Base-by-base conservation (phyloP, 2,888 invertebrate species). In the Temnothorax ravouxi region DNA sequence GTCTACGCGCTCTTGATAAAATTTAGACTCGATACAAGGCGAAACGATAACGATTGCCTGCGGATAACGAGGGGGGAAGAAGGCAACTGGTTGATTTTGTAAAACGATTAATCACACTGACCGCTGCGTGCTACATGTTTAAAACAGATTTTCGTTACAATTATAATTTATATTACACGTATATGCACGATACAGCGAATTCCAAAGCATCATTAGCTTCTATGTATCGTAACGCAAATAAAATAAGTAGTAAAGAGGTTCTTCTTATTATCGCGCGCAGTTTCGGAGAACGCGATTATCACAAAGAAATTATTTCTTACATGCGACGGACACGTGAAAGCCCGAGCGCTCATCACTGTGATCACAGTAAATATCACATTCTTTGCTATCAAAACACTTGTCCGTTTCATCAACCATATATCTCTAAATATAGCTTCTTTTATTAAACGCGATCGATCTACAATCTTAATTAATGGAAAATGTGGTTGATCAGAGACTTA, bases 291-390 rank as follows among this genome's bases (percentile, higher is more conserved):
- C 18, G 38, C 8, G 44, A 59, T 59, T 80, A 59, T 59, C 74
- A 13, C 29, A 13, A 74, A 56, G 21, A 47, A 38, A 25, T 59
- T 34, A 54, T 50, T 66, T 67, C 34, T 76, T 83, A 47, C 85
- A 85, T 72, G 72, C 52, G 72, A 8, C 15, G 18, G 0, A 4
- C 72, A 52, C 85, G 64, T 79, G 84, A 76, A 64, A 75, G 61
- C 34, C 15, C 11, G 18, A 41, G 25, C 76, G n/a, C 21, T 56
- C 34, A 25, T 56, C 34, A 25, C 25, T 52, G 8, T 50, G 25
- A 80, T 80, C 44, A 21, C n/a, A 3, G 8, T 56, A 6, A 21
- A 41, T 6, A 64, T 64, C 41, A 34, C 21, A 59, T 34, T 47
- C 18, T 44, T 66, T 21, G 25, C 29, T 41, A 56, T 44, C 6